Base-by-base conservation (phyloP, 1,140 invertebrate species). In the Halictus rubicundus region DNA sequence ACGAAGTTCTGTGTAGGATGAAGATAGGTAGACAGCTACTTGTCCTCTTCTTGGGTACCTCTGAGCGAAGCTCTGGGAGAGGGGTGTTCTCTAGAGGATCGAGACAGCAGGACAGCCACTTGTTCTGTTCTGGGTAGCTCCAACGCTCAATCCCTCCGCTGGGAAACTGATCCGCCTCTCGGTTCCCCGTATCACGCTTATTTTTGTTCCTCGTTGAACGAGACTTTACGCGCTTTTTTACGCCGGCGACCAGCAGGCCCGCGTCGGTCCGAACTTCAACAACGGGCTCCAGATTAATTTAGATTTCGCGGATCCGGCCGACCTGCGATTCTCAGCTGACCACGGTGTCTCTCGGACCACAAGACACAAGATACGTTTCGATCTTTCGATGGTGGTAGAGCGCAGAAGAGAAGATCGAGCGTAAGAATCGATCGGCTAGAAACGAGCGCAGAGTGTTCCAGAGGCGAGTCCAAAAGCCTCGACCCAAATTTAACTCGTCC, bases 261-360 rank as follows among this genome's bases (percentile, higher is more conserved):
- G 78, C 69, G 49, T 73, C 66, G 42, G 42, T 1, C 78, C 21
- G 2, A 60, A 61, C 39, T 66, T 74, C 61, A 59, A 79, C 78
- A 79, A 79, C 78, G 54, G 71, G 78, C 78, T 73, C 78, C 78
- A 79, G 78, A 79, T 74, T 79, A 79, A 79, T 79, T 74, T 79
- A 79, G 78, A 79, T 52, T 60, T 68, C 42, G 70, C 63, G 12
- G 64, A 74, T 79, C 61, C 61, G 61, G 25, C 49, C 37, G 63
- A 32, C 32, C 32, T 32, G 32, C 32, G 32, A 73, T 59, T 60
- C 64, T 72, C 76, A 23, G 23, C 68, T 32, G 32, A 64, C 66
- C 75, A 61, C 49, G 14, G 14, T 16, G 49, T 42, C 8, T 25
- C 14, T 32, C 32, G 32, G 32, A 32, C 32, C 32, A 32, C 32